These are phyloP conservation scores for Pristionchus maxplancki DNA, from an alignment of 2,888 invertebrate species.

Conservation along the genomic window DNA sequence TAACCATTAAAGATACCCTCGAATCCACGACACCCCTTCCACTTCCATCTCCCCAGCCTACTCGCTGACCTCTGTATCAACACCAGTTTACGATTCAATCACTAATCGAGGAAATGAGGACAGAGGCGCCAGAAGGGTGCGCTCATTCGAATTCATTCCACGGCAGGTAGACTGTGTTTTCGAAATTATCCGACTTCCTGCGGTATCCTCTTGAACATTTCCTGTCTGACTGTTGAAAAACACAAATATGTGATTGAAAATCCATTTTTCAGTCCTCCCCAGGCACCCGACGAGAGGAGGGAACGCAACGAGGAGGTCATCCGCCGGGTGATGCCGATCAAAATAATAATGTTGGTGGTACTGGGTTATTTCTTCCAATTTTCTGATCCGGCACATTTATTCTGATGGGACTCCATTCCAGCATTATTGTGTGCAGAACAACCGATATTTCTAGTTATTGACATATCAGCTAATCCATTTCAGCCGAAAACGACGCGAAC, in stretches of 20 bases:
- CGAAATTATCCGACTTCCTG: background rate
- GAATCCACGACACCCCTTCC: background rate
- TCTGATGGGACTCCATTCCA: no score
- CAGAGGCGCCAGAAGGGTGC: background rate
- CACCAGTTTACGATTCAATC: background rate
- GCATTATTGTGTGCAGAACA: no score
- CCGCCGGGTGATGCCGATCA: background rate
- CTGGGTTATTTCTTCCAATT: background rate
- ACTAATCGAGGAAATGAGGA: background rate
- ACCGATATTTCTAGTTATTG: no score
- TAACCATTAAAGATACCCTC: background rate
- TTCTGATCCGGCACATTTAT: background rate
- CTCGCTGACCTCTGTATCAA: background rate
- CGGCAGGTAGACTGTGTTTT: background rate
- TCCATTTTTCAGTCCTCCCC: constrained; percentile 13
- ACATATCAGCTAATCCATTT: background rate
- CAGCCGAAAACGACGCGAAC: background rate
- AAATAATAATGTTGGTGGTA: background rate
- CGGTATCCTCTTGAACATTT: no score
- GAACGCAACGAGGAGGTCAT: background rate
- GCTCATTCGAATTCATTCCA: constrained; percentile 13
- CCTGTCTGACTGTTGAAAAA: no score
- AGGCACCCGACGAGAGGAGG: background rate
- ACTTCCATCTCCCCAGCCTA: background rate
- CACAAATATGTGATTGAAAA: no score